Evolutionary conservation across 2,888 invertebrate species (phyloP), one percentile per base, ranked within the genome.

Genomic region (Apantesis nais): DNA sequence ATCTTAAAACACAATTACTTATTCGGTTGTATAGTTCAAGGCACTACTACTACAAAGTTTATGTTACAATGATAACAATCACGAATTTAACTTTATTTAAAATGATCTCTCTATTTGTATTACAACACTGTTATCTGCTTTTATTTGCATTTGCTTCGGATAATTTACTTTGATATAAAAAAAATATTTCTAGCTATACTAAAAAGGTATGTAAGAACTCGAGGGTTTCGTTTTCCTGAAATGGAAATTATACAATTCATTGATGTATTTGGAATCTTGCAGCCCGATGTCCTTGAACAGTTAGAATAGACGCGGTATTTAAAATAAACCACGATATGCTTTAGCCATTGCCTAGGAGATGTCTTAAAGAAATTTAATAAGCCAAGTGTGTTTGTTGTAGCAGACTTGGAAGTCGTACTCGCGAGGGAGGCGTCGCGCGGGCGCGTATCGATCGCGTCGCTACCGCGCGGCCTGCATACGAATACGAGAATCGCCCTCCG

Each of bases 391-490:
- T 90, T 90, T 90, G 88, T 86, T 86, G 88, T 86, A 86, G 85
- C 86, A 86, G 88, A 89, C 89, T 90, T 86, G 89, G 85, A 85
- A 87, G 87, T 87, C 84, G 85, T 81, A 80, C 81, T 85, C 83
- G 87, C 86, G 86, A 86, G 91, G 90, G 89, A 86, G 87, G 88
- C 89, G 92, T 88, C 93, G 93, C 93, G 93, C 94, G 93, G 93
- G 93, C 93, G 94, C 93, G 94, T 94, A 94, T 94, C 92, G 94
- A 94, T 94, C 94, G 93, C 86, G 85, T 83, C 88, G 85, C 88
- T 31, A 86, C 88, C 89, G 88, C 89, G 91, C 91, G 92, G 90
- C 92, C 92, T 93, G 95, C 94, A 95, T 94, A 93, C 94, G 92
- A 93, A 93, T 91, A 92, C 92, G 86, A 90, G 90, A 93, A 91